Evolutionary conservation across 2,113 vertebrate genomes (phyloP), one percentile per base, ranked within the genome.

Genomic region (Protobothrops flavoviridis): DNA sequence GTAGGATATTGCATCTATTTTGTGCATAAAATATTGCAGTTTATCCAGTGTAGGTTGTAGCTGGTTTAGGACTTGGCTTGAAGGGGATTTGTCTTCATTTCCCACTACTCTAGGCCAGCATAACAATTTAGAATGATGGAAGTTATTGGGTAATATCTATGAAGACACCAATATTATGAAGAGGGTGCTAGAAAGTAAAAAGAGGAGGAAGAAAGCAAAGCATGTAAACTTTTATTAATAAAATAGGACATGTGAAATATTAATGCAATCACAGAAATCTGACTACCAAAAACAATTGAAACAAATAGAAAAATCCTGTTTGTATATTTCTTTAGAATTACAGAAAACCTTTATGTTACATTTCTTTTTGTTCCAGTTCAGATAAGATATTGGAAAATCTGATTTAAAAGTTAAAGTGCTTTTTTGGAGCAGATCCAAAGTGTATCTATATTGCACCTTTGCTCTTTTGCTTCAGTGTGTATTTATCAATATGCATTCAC

Each of bases 361-460:
- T 33, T 81, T 91, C 10, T 69, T 92, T 87, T 57, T 59, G 48
- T 52, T 57, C 21, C 24, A 9, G 23, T 88, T 15, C 26, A 64
- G n/a, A 39, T 4, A 20, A 39, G 50, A 12, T 23, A 1, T 21
- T 20, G 43, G 15, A 95, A 26, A 5, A 9, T 0, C 39, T 89
- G 0, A 3, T 48, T 55, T 59, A 69, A 90, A 74, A 69, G 61
- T 17, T 90, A 12, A 92, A 88, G 52, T 93, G 69, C 23, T 94
- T 95, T 93, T 43, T 29, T 91, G 90, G 48, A 89, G 50, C 56
- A 89, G 94, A 93, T 10, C 17, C 85, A 7, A 61, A 92, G 87
- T 21, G 43, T 10, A n/a, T 92, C 0, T 23, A 91, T 52, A 57
- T 88, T 4, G 56, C 0, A 7, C n/a, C 87, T 93, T 93, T 5